A percentile compares a stretch with the other conserved stretches of the same genome.
phyloP scores from a whole-genome alignment of 2,113 vertebrate species.

The Polypterus bichir region DNA sequence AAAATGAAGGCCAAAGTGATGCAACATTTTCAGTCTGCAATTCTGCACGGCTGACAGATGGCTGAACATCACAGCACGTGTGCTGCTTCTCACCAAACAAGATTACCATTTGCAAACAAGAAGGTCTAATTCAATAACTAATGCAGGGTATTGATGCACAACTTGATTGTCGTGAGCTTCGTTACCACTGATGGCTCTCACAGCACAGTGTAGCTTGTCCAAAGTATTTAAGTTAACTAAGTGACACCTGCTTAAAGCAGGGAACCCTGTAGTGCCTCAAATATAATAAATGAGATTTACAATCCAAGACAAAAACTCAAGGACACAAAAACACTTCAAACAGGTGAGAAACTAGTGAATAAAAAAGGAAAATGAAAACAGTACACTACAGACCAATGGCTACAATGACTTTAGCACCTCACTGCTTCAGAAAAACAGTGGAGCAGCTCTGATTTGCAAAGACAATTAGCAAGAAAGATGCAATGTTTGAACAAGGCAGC shows the following conservation, averaged over 20 bases:
- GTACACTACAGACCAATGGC: too few relatives aligned
- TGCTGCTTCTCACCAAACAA: constrained; percentile 49
- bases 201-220: constrained; percentile 44
- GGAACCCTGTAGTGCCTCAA: constrained; percentile 47
- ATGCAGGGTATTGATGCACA: constrained; percentile 54
- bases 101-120: constrained; percentile 56
- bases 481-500: too few relatives aligned
- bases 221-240: constrained; percentile 41
- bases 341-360: too few relatives aligned
- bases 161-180: constrained; percentile 56
- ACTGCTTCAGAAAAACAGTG: too few relatives aligned
- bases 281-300: constrained; percentile 37
- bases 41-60: not conserved
- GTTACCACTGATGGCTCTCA: constrained; percentile 43
- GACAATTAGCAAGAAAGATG: too few relatives aligned
- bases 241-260: constrained; percentile 57
- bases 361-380: too few relatives aligned
- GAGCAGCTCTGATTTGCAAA: too few relatives aligned
- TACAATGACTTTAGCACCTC: too few relatives aligned
- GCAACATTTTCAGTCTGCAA: too few relatives aligned
- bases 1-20: too few relatives aligned
- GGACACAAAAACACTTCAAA: constrained; percentile 18
- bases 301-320: constrained; percentile 22
- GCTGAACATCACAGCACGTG: constrained; percentile 29
- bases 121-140: constrained; percentile 61